Evolutionary conservation across 1,140 invertebrate genomes (phyloP).

Genomic region (Drosophila nigromelanica): DNA sequence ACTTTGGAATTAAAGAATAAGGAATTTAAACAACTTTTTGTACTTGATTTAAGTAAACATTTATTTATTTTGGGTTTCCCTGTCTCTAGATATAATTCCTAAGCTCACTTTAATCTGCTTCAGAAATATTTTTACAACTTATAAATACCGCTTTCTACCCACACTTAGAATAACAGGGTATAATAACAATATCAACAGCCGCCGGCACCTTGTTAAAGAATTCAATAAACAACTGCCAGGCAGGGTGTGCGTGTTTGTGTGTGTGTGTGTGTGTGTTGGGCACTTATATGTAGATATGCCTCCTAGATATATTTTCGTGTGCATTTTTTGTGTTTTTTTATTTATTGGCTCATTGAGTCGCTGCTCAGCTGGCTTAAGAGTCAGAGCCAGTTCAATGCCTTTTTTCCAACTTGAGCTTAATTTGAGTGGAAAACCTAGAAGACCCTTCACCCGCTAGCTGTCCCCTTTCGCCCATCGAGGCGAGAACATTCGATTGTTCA

Average conservation of each 20-base stretch:
- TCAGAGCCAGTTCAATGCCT: neutral
- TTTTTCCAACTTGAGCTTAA: neutral
- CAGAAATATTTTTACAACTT: neutral
- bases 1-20: no score
- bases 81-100: no score
- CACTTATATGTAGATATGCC: constrained; percentile 21
- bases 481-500: neutral
- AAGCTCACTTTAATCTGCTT: neutral
- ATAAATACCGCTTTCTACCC: neutral
- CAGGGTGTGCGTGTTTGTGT: neutral
- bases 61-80: no score
- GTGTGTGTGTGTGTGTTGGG: constrained; percentile 5
- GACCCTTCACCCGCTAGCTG: neutral
- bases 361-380: neutral
- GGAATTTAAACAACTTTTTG: no score
- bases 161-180: neutral
- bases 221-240: constrained; percentile 40
- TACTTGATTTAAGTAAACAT: no score
- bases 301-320: constrained; percentile 8
- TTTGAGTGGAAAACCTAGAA: neutral
- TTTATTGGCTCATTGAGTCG: neutral
- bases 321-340: neutral
- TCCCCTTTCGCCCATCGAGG: neutral
- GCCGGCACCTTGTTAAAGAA: constrained; percentile 17
- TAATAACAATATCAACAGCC: constrained; percentile 25